Percentiles rank a stretch among this genome's conserved stretches.
These are phyloP conservation scores for Apotomis betuletana DNA, from an alignment of 2,888 invertebrate species.

Conservation along the genomic window DNA sequence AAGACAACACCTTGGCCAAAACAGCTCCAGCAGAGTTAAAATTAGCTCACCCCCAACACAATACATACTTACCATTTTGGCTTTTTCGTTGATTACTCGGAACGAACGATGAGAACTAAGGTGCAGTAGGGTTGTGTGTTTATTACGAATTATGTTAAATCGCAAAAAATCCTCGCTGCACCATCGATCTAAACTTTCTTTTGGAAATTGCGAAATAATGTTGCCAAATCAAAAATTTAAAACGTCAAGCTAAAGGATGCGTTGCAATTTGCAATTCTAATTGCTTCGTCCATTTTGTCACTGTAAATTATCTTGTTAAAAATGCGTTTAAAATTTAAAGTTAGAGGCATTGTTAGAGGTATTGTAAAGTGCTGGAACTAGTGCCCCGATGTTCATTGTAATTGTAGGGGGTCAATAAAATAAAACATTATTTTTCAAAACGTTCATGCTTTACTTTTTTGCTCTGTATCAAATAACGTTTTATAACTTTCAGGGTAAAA, in stretches of 20 bases:
- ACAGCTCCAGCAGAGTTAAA: slow-evolving; percentile 42
- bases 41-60: slow-evolving; percentile 39
- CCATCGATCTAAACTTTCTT: slow-evolving; percentile 46
- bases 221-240: slow-evolving; percentile 36
- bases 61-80: slow-evolving; percentile 53
- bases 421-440: too few species aligned
- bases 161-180: slow-evolving; percentile 41
- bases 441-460: too few species aligned
- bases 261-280: slow-evolving; percentile 15
- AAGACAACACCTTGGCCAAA: slow-evolving; percentile 41
- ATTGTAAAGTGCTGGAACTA: too few species aligned
- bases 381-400: too few species aligned
- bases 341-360: too few species aligned
- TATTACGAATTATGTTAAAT: slow-evolving; percentile 38
- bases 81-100: slow-evolving; percentile 31
- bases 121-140: slow-evolving; percentile 1
- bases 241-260: slow-evolving; percentile 28
- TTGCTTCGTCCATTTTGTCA: background rate
- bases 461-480: too few species aligned
- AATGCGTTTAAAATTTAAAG: too few species aligned
- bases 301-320: too few species aligned
- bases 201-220: slow-evolving; percentile 38
- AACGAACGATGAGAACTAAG: slow-evolving; percentile 26
- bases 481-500: too few species aligned
- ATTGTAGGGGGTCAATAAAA: too few species aligned